Conservation (phyloP, 2,797 vertebrate genomes). For the Manis crassicaudata region DNA sequence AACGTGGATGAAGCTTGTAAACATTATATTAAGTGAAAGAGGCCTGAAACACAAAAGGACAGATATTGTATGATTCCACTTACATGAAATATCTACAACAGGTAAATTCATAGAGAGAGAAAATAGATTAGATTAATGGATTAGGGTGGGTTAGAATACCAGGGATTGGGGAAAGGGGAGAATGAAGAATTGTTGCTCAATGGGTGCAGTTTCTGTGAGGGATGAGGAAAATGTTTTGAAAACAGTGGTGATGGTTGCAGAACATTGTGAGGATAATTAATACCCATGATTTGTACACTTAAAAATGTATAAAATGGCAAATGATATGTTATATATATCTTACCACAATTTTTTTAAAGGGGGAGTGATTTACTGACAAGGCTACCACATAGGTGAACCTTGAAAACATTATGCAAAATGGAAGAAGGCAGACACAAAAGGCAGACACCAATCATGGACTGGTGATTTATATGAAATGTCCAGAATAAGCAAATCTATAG, state of each 20-base stretch:
- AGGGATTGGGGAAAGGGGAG: not conserved
- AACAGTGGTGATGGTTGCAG: not conserved
- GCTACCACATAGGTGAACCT: not conserved
- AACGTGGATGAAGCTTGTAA: not conserved
- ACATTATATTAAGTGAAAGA: not conserved
- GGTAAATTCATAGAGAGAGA: not conserved
- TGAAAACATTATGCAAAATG: not conserved
- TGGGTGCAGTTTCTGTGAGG: not conserved
- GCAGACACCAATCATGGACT: no score
- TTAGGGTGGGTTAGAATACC: not conserved
- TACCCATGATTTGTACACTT: not conserved
- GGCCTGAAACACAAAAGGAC: not conserved
- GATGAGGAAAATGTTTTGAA: not conserved
- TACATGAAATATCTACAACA: not conserved
- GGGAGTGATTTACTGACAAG: not conserved
- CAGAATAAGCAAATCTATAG: not conserved
- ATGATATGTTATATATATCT: not conserved
- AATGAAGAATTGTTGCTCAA: not conserved
- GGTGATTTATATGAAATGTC: not conserved
- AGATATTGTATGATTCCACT: not conserved
- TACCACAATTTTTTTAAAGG: not conserved
- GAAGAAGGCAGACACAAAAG: not conserved
- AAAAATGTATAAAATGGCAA: not conserved
- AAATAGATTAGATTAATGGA: not conserved
- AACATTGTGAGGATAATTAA: not conserved